phyloP scores from a whole-genome alignment of 2,888 invertebrate genomes.

The Saturnia pavonia region DNA sequence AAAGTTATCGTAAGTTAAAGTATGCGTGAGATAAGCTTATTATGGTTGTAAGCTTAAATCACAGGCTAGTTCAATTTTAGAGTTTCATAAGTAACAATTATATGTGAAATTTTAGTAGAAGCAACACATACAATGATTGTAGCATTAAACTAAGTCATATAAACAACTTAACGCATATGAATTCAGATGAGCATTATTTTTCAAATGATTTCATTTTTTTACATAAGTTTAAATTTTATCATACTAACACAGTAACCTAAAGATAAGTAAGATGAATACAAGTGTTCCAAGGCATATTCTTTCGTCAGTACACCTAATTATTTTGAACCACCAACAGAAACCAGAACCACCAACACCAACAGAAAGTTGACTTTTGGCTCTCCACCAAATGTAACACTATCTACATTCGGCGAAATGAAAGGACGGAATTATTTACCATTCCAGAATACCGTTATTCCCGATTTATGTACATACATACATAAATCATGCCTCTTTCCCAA shows the following conservation, averaged over 20 bases:
- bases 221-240: not conserved
- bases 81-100: not conserved
- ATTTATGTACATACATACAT: too few relatives aligned
- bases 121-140: not conserved
- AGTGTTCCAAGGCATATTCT: not conserved
- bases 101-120: not conserved
- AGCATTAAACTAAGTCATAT: not conserved
- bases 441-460: not conserved
- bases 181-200: not conserved
- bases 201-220: not conserved
- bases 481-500: too few relatives aligned
- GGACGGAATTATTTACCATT: not conserved
- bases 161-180: not conserved
- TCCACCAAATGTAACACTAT: not conserved
- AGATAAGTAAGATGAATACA: not conserved
- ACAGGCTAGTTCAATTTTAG: not conserved
- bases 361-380: not conserved
- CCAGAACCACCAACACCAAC: too few relatives aligned
- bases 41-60: not conserved
- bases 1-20: slow-evolving; percentile 3
- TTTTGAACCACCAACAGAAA: too few relatives aligned
- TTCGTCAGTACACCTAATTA: not conserved
- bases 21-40: slow-evolving; percentile 3
- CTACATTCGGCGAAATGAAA: not conserved
- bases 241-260: not conserved